Conservation (phyloP, 2,113 vertebrate genomes). For the Pedetes capensis region DNA sequence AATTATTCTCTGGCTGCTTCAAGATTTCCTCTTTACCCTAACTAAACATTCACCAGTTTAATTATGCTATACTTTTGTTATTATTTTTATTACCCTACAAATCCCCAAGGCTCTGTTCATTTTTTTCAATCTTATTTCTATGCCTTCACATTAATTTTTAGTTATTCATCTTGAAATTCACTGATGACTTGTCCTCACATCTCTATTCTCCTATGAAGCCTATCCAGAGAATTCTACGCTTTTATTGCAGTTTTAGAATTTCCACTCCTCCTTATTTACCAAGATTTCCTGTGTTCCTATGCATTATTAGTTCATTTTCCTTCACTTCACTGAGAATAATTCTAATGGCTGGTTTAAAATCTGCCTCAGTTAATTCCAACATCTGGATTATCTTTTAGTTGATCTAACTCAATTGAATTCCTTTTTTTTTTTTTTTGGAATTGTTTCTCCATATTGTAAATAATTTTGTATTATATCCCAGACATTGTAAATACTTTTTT, state of each 20-base stretch:
- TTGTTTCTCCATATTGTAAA: background rate
- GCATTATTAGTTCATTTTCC: background rate
- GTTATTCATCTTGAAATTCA: conserved; percentile 1
- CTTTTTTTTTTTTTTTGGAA: background rate
- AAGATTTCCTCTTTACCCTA: background rate
- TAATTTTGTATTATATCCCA: background rate
- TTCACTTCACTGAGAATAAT: background rate
- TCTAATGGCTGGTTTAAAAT: conserved; percentile 1
- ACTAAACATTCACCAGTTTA: background rate
- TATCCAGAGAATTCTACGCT: conserved; percentile 16
- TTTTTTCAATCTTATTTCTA: background rate
- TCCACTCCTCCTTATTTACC: background rate
- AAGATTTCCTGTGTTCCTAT: background rate
- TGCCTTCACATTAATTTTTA: background rate
- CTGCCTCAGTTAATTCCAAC: background rate
- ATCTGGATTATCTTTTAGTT: background rate
- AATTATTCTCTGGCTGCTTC: background rate
- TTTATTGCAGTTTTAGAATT: background rate
- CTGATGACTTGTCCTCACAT: background rate
- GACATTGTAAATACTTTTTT: background rate
- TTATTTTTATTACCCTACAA: background rate
- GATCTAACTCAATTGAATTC: background rate
- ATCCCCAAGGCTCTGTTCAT: background rate
- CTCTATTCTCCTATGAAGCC: background rate
- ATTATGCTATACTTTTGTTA: background rate